phyloP scores from a whole-genome alignment of 2,113 vertebrate species.

The Coptodon bakossiorum region DNA sequence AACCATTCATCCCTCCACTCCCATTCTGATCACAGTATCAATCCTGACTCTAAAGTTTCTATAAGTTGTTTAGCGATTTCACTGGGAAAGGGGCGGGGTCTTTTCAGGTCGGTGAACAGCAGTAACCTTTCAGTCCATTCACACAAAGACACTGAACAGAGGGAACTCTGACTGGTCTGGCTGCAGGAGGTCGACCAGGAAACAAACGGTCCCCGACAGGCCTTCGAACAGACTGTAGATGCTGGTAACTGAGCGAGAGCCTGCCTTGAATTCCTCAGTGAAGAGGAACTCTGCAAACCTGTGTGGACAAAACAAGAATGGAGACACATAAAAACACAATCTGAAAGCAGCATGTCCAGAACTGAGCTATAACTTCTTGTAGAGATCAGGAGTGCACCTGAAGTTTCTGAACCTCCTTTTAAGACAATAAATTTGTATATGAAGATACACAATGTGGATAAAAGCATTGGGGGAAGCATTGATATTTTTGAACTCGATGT shows the following conservation, averaged over 20 bases:
- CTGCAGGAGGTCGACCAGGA: conserved; percentile 85
- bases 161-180: conserved; percentile 85
- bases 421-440: not conserved
- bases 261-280: conserved; percentile 83
- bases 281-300: conserved; percentile 91
- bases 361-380: not conserved
- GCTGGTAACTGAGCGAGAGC: conserved; percentile 77
- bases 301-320: not conserved
- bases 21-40: not conserved
- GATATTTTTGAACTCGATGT: not conserved
- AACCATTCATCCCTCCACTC: not conserved
- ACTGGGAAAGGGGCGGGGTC: not conserved
- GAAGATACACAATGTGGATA: not conserved
- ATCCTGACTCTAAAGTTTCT: not conserved
- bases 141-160: conserved; percentile 87
- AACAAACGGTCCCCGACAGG: conserved; percentile 84
- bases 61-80: not conserved
- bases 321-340: not conserved
- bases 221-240: conserved; percentile 85
- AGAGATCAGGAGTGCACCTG: not conserved
- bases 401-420: not conserved
- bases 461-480: not conserved
- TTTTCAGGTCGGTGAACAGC: not conserved
- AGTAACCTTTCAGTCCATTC: conserved; percentile 21
- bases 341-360: not conserved